Percentiles rank a stretch among this genome's conserved stretches.
Conservation (phyloP, 2,113 vertebrate genomes). For the Pardalotus punctatus region DNA sequence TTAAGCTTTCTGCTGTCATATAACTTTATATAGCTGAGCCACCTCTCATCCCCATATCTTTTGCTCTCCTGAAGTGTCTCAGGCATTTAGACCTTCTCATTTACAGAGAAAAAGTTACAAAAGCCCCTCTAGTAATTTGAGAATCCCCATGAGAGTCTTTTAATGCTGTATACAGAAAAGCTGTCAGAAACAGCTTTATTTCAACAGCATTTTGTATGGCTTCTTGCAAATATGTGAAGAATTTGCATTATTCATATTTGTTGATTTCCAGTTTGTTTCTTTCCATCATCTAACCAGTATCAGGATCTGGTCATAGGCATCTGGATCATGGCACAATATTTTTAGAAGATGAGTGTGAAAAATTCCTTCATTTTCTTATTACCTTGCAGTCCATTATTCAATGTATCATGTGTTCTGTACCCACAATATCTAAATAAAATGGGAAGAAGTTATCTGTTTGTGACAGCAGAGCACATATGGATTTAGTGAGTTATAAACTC, state of each 20-base stretch:
- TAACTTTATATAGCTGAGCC: neutral
- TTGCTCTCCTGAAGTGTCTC: neutral
- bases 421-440: neutral
- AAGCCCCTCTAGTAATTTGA: neutral
- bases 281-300: neutral
- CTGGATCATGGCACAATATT: neutral
- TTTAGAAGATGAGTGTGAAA: neutral
- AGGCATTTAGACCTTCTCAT: neutral
- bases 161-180: neutral
- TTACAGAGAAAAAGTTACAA: neutral
- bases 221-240: neutral
- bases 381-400: neutral
- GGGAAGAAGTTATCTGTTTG: neutral
- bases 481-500: neutral
- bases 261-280: neutral
- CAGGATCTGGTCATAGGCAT: neutral
- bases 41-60: neutral
- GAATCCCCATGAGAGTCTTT: neutral
- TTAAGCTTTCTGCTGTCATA: neutral
- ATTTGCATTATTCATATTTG: neutral
- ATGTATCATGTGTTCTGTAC: neutral
- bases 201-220: neutral
- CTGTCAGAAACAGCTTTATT: neutral
- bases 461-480: neutral
- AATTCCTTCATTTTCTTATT: neutral